These are phyloP conservation scores for Mesaphorura yosii DNA, from an alignment of 1,140 invertebrate genomes.

Conservation along the genomic window DNA sequence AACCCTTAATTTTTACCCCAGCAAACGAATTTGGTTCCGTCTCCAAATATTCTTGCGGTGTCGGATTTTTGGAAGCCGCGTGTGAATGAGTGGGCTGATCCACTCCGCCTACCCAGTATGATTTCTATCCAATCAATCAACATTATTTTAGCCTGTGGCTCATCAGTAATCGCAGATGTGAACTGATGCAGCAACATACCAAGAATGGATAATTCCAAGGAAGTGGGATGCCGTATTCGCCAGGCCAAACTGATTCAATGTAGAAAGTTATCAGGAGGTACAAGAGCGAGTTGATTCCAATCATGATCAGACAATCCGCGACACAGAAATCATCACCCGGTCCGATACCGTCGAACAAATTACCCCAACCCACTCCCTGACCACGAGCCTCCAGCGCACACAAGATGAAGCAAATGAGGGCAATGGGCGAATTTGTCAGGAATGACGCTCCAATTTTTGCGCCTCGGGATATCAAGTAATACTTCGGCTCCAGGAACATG, in stretches of 20 bases:
- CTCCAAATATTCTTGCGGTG: background rate
- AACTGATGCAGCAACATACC: slow-evolving; percentile 45
- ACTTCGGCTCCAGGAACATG: slow-evolving; percentile 51
- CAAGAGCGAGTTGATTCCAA: slow-evolving; percentile 36
- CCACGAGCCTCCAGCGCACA: slow-evolving; percentile 49
- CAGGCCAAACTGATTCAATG: slow-evolving; percentile 60
- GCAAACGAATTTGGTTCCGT: slow-evolving; percentile 32
- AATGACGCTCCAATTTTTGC: slow-evolving; percentile 49
- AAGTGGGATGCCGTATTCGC: slow-evolving; percentile 53
- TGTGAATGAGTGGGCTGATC: too few species aligned
- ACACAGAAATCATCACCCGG: slow-evolving; percentile 60
- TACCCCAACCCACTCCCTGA: slow-evolving; percentile 59
- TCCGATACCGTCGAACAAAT: slow-evolving; percentile 52
- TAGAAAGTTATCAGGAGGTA: slow-evolving; percentile 44
- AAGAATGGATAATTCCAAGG: slow-evolving; percentile 64
- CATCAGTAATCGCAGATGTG: too few species aligned
- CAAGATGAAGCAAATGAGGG: slow-evolving; percentile 56
- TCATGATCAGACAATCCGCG: slow-evolving; percentile 47
- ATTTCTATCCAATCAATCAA: slow-evolving; percentile 24
- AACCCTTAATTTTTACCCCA: slow-evolving; percentile 49
- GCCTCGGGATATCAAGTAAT: slow-evolving; percentile 41
- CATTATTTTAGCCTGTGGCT: too few species aligned
- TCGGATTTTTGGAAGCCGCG: too few species aligned
- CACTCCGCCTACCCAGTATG: slow-evolving; percentile 32
- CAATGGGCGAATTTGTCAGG: slow-evolving; percentile 61